A percentile compares a stretch with the other conserved stretches of the same genome.
Evolutionary conservation across 2,888 invertebrate genomes (phyloP).

Genomic region (Melipona bicolor): DNA sequence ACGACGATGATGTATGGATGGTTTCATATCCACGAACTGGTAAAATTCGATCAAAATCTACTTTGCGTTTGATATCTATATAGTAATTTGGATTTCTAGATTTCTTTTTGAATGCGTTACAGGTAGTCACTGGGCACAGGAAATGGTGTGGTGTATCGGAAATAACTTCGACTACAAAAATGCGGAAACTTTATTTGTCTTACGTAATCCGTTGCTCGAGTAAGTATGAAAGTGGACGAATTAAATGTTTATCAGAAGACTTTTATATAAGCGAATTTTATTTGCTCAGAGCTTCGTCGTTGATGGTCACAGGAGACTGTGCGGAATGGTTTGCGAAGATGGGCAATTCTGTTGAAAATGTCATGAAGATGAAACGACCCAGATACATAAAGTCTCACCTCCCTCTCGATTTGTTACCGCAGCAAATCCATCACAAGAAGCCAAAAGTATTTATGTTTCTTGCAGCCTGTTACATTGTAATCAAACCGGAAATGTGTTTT

Average conservation of each 20-base stretch:
- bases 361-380: slow-evolving; percentile 88
- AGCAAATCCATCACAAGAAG: slow-evolving; percentile 85
- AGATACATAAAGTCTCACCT: slow-evolving; percentile 91
- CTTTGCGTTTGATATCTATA: not conserved
- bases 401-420: slow-evolving; percentile 89
- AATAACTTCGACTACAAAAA: slow-evolving; percentile 91
- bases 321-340: slow-evolving; percentile 82
- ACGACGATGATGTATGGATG: slow-evolving; percentile 93
- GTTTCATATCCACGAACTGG: slow-evolving; percentile 96
- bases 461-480: too few species aligned
- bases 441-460: slow-evolving; percentile 87
- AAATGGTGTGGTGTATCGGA: slow-evolving; percentile 96
- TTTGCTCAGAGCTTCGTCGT: slow-evolving; percentile 75
- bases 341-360: slow-evolving; percentile 90
- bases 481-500: not conserved
- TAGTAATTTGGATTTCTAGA: not conserved
- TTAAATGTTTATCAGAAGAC: not conserved
- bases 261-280: not conserved
- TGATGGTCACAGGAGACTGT: slow-evolving; percentile 79
- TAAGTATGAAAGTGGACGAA: slow-evolving; percentile 62
- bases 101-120: slow-evolving; percentile 12
- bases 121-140: slow-evolving; percentile 97
- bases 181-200: slow-evolving; percentile 87
- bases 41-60: slow-evolving; percentile 76
- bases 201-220: slow-evolving; percentile 85